Evolutionary conservation across 2,888 invertebrate genomes (phyloP), one percentile per base, ranked within the genome.

Genomic region (Prionchulus punctatus): DNA sequence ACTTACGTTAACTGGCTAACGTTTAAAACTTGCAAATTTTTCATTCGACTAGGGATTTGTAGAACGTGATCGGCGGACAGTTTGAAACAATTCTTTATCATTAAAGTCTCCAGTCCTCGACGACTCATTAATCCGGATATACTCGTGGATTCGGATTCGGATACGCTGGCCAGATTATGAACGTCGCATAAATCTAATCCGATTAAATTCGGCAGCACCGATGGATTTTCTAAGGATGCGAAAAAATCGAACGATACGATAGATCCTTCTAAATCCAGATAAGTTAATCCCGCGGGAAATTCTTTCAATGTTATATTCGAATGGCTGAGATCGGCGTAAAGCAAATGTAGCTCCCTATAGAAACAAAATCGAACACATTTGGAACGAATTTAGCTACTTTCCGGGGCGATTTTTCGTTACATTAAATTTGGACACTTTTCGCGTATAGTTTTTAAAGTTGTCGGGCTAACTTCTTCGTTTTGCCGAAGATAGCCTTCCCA

Each of bases 41-140:
- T 12, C 28, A 50, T 4, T 12, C 50, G 23, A 50, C 7, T 21
- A 18, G 50, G 50, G 4, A 50, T 12, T n/a, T 27, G 21, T 18
- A 15, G 15, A 7, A 50, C 7, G 27, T 50, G 7, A 12, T 27
- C 27, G 4, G 12, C 25, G 12, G 12, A 26, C 27, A 50, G 4
- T 50, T 50, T 50, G 50, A 50, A 50, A 26, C 50, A 50, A 27
- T 50, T 25, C 28, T 26, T 50, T 27, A 50, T 18, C 4, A 18
- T 3, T 28, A 50, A 25, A 50, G 12, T 28, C 3, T 25, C 27
- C 27, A 50, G n/a, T 3, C 3, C 50, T 25, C 15, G 3, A 26
- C 25, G 18, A 12, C 26, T 12, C 12, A 50, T 26, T 3, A 50
- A 18, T 7, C 50, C 50, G 15, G 50, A 15, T 18, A 50, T 25